Evolutionary conservation across 23 tunicate genomes (phyloP), one percentile per base, ranked within the genome.

Genomic region (Halocynthia roretzi): DNA sequence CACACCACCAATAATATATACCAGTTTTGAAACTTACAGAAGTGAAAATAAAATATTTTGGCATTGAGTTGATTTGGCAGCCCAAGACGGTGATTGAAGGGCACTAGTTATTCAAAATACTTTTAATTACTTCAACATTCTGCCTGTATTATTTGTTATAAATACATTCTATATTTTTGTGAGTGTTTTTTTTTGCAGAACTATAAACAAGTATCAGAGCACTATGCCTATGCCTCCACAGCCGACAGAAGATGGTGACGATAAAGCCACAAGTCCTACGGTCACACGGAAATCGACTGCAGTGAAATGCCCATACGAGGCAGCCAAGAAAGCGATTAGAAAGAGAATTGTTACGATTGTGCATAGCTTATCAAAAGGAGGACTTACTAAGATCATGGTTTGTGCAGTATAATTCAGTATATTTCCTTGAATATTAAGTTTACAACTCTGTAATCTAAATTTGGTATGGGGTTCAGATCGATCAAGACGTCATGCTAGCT

Each of bases 401-500:
- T 20, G n/a, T 58, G 63, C 17, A 1, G 4, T 2, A 58, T 58
- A 14, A 4, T 58, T 58, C 17, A 14, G 15, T 58, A 58, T 58
- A 58, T 4, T 4, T 58, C 5, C 17, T 58, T 58, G 2, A 14
- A n/a, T 14, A 58, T 58, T 58, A 1, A 14, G 63, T 4, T 58
- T 58, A 58, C 17, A 14, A 15, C 4, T n/a, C 15, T 14, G 1
- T 2, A 14, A 14, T 58, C 63, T 58, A 2, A 58, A 58, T 58
- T 58, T 58, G 2, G 2, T 14, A 58, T 31, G 44, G 1, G 15
- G 63, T 65, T 15, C 70, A 80, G 62, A 71, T 67, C 8, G 93
- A 86, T 64, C 78, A 82, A 20, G 85, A 81, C 70, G 57, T 86
- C 17, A 52, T 86, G 22, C 71, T 80, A 23, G 85, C 81, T 51